Percentiles rank a stretch among this genome's conserved stretches.
phyloP scores from a whole-genome alignment of 1,140 invertebrate species.

The Triops cancriformis region DNA sequence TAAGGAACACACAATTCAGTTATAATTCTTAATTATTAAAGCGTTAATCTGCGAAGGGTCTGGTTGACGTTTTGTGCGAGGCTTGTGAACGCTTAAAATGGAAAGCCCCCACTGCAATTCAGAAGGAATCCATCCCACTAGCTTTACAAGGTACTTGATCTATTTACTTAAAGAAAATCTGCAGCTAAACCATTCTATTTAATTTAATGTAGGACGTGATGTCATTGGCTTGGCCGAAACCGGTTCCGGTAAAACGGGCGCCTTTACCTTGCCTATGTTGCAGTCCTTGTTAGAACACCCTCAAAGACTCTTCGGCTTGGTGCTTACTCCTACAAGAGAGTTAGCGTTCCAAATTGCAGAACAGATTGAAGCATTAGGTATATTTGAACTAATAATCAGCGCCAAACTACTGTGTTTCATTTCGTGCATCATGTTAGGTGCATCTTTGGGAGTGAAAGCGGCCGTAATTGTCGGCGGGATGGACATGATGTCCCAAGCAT shows the following conservation, averaged over 20 bases:
- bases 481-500: conserved; percentile 89
- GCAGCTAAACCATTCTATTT: conserved; percentile 17
- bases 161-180: conserved; percentile 12
- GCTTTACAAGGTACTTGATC: conserved; percentile 60
- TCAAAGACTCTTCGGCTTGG: conserved; percentile 85
- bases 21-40: neutral
- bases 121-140: conserved; percentile 83
- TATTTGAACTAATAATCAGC: conserved; percentile 30
- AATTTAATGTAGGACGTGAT: conserved; percentile 59
- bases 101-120: conserved; percentile 88
- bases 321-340: conserved; percentile 94
- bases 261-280: conserved; percentile 92
- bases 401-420: neutral
- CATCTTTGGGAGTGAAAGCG: conserved; percentile 84
- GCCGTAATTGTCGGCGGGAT: conserved; percentile 95
- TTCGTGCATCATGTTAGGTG: conserved; percentile 42
- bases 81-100: conserved; percentile 88
- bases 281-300: conserved; percentile 82
- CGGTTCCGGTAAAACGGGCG: conserved; percentile 95
- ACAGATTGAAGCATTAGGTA: conserved; percentile 88
- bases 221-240: conserved; percentile 95
- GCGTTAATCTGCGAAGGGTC: conserved; percentile 53
- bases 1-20: conserved; percentile 17
- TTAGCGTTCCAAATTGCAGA: conserved; percentile 93
- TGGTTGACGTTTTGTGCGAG: conserved; percentile 84